These are phyloP conservation scores for Salpingus planirostris DNA, from an alignment of 2,888 invertebrate species.

Conservation along the genomic window DNA sequence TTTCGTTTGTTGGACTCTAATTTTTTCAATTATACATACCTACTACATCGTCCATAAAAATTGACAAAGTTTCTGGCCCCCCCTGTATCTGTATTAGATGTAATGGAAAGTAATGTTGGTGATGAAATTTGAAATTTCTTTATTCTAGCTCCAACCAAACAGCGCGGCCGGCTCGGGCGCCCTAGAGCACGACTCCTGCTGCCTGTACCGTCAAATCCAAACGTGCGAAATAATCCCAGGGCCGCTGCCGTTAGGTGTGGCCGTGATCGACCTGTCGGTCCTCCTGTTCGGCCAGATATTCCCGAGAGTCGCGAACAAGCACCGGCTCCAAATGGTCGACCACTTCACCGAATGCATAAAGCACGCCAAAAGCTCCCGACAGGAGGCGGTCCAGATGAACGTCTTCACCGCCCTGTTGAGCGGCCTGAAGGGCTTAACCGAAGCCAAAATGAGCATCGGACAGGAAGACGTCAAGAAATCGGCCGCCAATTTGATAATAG, in stretches of 20 bases:
- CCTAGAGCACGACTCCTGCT: constrained; percentile 92
- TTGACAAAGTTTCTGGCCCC: too few relatives aligned
- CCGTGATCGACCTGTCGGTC: constrained; percentile 93
- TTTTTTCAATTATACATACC: too few relatives aligned
- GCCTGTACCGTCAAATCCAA: constrained; percentile 66
- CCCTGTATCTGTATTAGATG: too few relatives aligned
- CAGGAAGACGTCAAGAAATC: constrained; percentile 86
- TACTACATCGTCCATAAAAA: too few relatives aligned
- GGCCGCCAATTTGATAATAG: constrained; percentile 69
- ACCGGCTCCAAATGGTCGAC: constrained; percentile 93
- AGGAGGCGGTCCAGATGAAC: constrained; percentile 94
- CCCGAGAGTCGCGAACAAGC: constrained; percentile 89
- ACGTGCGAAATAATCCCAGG: constrained; percentile 56
- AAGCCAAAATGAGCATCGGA: constrained; percentile 75
- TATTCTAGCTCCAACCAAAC: constrained; percentile 74
- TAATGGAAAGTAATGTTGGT: too few relatives aligned
- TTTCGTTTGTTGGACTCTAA: too few relatives aligned
- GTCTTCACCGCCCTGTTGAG: constrained; percentile 88
- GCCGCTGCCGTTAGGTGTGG: constrained; percentile 86
- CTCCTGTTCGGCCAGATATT: constrained; percentile 89
- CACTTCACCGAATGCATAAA: constrained; percentile 94
- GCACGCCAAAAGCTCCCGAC: constrained; percentile 84
- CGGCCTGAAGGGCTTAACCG: constrained; percentile 77
- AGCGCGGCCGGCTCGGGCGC: constrained; percentile 95
- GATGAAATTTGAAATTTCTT: too few relatives aligned